Conservation (phyloP, 2,888 invertebrate species). For the Leptothorax acervorum region DNA sequence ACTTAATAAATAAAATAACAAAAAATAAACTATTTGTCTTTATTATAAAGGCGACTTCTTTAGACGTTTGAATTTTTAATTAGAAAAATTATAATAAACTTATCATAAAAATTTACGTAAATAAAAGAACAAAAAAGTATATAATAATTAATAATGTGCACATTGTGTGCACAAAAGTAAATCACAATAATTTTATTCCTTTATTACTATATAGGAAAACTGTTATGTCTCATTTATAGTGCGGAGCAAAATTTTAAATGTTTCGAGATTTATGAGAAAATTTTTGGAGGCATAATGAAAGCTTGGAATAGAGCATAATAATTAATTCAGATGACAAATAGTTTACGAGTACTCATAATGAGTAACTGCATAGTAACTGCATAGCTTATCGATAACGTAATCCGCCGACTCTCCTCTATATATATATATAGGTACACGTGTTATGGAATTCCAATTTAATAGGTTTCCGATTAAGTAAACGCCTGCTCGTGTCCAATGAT, state of each 20-base stretch:
- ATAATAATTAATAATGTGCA: background rate
- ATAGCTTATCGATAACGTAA: slow-evolving; percentile 69
- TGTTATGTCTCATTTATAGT: background rate
- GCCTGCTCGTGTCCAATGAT: slow-evolving; percentile 65
- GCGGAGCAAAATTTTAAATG: background rate
- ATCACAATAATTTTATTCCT: background rate
- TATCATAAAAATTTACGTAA: slow-evolving; percentile 5
- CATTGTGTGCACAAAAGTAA: background rate
- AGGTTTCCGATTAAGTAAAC: slow-evolving; percentile 72
- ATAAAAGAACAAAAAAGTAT: background rate
- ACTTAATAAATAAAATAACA: no score
- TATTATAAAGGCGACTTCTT: background rate
- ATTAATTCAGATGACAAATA: slow-evolving; percentile 61
- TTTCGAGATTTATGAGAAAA: slow-evolving; percentile 27
- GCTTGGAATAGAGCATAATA: background rate
- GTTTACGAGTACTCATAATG: slow-evolving; percentile 66
- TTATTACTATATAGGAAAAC: background rate
- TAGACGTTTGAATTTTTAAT: background rate
- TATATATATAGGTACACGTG: slow-evolving; percentile 13
- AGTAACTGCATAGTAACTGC: slow-evolving; percentile 66
- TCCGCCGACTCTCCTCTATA: slow-evolving; percentile 66
- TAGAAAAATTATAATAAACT: background rate
- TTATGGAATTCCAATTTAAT: slow-evolving; percentile 77
- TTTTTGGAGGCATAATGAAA: background rate
- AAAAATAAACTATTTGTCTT: background rate